Evolutionary conservation across 2,113 vertebrate species (phyloP), one percentile per base, ranked within the genome.

Genomic region (Trachemys scripta): DNA sequence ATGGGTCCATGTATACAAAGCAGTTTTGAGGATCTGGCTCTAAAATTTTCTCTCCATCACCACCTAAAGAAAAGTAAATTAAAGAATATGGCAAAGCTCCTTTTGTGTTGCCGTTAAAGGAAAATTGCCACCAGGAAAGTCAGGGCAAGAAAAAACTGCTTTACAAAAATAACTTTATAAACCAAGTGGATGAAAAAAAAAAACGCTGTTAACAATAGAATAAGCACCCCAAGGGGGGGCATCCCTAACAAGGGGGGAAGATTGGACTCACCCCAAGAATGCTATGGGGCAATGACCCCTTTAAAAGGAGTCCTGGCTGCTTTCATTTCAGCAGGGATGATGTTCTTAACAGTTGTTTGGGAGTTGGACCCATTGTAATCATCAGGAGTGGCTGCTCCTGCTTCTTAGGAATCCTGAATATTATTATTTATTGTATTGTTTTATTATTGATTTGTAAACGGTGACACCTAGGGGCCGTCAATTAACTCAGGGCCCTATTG

Each of bases 111-210:
- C 88, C 93, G 94, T 92, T 80, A 95, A 10, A 75, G 80, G 29
- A 47, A 97, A 88, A 25, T 86, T 45, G 56, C 62, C 90, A 47
- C 11, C 42, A 78, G 42, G 89, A 75, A 93, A 95, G 62, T 91
- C 80, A 88, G 53, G 90, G 87, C 94, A 93, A 82, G n/a, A 87
- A 90, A 96, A 95, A 95, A 92, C 78, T 72, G 59, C 42, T 90
- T 92, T 95, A 89, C 0, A 3, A 27, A 82, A 27, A 27, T 47
- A 27, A 78, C 11, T 78, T 78, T 47, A 47, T 47, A 47, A 78
- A 47, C 14, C 95, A 95, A 97, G 94, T 92, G 90, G 45, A 94
- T 54, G 11, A 9, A 85, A 92, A 80, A 94, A 94, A 95, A 65
- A 42, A 10, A 47, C 76, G 90, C 89, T 85, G 81, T 92, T 53